phyloP scores from a whole-genome alignment of 2,797 vertebrate genomes.

The Poecilia wingei region DNA sequence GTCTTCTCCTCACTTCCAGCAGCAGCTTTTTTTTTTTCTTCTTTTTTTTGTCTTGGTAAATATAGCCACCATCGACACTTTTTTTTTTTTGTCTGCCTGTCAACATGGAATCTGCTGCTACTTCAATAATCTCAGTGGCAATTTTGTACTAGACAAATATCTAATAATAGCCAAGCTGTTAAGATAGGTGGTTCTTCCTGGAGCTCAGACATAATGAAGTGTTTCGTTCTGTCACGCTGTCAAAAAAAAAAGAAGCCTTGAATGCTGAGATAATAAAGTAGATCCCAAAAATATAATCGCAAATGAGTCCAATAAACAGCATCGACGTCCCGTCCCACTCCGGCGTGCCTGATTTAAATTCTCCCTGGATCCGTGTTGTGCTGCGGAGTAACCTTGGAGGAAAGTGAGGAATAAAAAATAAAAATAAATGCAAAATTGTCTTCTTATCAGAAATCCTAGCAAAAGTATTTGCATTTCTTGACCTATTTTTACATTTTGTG shows the following conservation, averaged over 20 bases:
- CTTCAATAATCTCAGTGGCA: slow-evolving; percentile 71
- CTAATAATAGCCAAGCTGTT: slow-evolving; percentile 71
- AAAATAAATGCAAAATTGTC: slow-evolving; percentile 51
- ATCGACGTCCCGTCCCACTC: slow-evolving; percentile 31
- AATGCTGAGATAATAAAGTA: slow-evolving; percentile 51
- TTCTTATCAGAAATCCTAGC: background rate
- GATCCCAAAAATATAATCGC: slow-evolving; percentile 27
- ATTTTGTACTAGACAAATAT: slow-evolving; percentile 65
- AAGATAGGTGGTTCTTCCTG: slow-evolving; percentile 43
- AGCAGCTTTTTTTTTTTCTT: slow-evolving; percentile 30
- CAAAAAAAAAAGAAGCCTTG: slow-evolving; percentile 37
- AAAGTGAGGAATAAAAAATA: slow-evolving; percentile 38
- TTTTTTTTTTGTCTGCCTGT: slow-evolving; percentile 59
- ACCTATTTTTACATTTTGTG: background rate
- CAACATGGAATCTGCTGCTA: slow-evolving; percentile 60
- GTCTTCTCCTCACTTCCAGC: slow-evolving; percentile 49
- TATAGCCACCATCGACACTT: slow-evolving; percentile 38
- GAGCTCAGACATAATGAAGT: slow-evolving; percentile 41
- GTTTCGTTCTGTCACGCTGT: slow-evolving; percentile 56
- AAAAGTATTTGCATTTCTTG: background rate
- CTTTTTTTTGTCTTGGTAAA: slow-evolving; percentile 43
- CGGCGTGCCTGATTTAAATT: slow-evolving; percentile 29
- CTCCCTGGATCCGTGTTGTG: slow-evolving; percentile 38
- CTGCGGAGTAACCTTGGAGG: slow-evolving; percentile 54
- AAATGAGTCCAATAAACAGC: background rate